Evolutionary conservation across 2,113 vertebrate species (phyloP).

Genomic region (Brachyhypopomus gauderio): DNA sequence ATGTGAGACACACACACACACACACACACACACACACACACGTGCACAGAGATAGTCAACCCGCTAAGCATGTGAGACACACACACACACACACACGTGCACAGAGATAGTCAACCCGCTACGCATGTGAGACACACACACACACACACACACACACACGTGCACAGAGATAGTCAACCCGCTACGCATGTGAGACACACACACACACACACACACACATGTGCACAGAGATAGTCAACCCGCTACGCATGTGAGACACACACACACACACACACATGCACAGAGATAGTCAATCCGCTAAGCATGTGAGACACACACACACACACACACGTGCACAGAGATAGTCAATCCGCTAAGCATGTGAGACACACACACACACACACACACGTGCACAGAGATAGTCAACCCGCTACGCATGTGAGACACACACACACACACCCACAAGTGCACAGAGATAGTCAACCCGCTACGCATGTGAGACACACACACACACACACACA

Average conservation of each 20-base stretch:
- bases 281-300: constrained; percentile 96
- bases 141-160: background rate
- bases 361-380: constrained; percentile 73
- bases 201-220: constrained; percentile 56
- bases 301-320: constrained; percentile 85
- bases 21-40: too few species aligned
- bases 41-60: constrained; percentile 97
- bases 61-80: constrained; percentile 94
- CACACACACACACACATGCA: constrained; percentile 63
- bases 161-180: constrained; percentile 98
- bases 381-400: constrained; percentile 87
- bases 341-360: constrained; percentile 97
- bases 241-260: constrained; percentile 91
- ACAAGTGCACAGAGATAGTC: constrained; percentile 93
- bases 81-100: constrained; percentile 51
- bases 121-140: constrained; percentile 85
- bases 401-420: constrained; percentile 98
- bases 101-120: constrained; percentile 98
- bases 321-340: constrained; percentile 78
- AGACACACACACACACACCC: constrained; percentile 60
- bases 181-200: constrained; percentile 89
- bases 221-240: constrained; percentile 96
- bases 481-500: background rate
- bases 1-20: constrained; percentile 80
- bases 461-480: constrained; percentile 97